Evolutionary conservation across 2,113 vertebrate genomes (phyloP).

Genomic region (Syngnathoides biaculeatus): DNA sequence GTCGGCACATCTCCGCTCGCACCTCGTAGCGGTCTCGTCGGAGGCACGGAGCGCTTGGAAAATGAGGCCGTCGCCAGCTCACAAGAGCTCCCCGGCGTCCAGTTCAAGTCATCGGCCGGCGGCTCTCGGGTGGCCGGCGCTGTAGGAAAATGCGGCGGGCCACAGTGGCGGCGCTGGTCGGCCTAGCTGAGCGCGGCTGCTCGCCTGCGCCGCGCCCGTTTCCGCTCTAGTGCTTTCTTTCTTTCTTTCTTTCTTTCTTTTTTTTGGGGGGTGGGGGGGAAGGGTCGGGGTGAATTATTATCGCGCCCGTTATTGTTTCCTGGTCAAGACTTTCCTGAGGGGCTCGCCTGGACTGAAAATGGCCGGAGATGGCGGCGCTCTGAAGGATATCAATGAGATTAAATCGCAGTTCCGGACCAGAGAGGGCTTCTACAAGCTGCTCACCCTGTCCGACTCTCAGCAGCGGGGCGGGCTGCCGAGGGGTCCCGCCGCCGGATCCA

Average conservation of each 20-base stretch:
- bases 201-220: slow-evolving; percentile 27
- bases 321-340: slow-evolving; percentile 76
- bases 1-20: background rate
- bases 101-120: slow-evolving; percentile 18
- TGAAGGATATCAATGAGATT: slow-evolving; percentile 87
- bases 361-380: slow-evolving; percentile 80
- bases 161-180: slow-evolving; percentile 35
- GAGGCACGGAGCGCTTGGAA: slow-evolving; percentile 34
- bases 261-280: too few species aligned
- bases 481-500: slow-evolving; percentile 69
- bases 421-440: slow-evolving; percentile 88
- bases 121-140: slow-evolving; percentile 11
- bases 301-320: slow-evolving; percentile 62
- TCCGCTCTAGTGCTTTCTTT: slow-evolving; percentile 40
- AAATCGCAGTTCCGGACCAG: slow-evolving; percentile 90
- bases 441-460: slow-evolving; percentile 81
- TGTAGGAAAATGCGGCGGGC: slow-evolving; percentile 43
- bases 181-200: slow-evolving; percentile 53
- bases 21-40: background rate
- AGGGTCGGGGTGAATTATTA: background rate
- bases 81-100: slow-evolving; percentile 30
- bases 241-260: background rate
- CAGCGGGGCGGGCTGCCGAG: slow-evolving; percentile 79
- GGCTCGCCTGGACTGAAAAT: slow-evolving; percentile 76
- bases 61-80: slow-evolving; percentile 43